Percentiles rank a stretch among this genome's conserved stretches.
phyloP scores from a whole-genome alignment of 1,140 invertebrate species.

The Zaprionus vittiger region DNA sequence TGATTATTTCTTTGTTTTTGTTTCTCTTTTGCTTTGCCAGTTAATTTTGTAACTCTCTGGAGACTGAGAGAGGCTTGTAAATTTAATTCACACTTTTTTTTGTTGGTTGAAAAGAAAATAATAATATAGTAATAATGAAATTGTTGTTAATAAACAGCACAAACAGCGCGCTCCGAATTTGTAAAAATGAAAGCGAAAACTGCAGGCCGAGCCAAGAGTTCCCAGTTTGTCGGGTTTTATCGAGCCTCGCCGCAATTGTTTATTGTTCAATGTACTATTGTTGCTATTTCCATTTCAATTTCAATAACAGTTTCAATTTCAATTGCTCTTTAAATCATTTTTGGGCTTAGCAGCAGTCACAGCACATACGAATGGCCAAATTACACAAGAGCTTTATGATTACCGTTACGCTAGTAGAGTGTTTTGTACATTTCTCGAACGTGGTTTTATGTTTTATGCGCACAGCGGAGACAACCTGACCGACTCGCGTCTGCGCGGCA shows the following conservation, averaged over 20 bases:
- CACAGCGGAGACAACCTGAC: constrained; percentile 56
- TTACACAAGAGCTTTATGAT: constrained; percentile 35
- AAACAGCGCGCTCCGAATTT: constrained; percentile 54
- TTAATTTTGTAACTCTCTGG: constrained; percentile 18
- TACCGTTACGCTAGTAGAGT: constrained; percentile 5
- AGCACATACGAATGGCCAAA: constrained; percentile 69
- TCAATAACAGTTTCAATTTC: constrained; percentile 16
- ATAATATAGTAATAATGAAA: constrained; percentile 28
- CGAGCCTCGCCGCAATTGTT: not conserved
- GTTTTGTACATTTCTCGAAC: constrained; percentile 24
- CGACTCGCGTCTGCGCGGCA: constrained; percentile 52
- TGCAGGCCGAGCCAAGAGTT: constrained; percentile 7
- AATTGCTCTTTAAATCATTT: constrained; percentile 4
- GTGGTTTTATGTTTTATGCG: constrained; percentile 31
- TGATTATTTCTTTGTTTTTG: constrained; percentile 49
- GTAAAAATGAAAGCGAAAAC: constrained; percentile 68
- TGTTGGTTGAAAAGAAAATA: not conserved
- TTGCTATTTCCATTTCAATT: constrained; percentile 31
- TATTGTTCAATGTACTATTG: constrained; percentile 49
- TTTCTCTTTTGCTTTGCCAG: constrained; percentile 16
- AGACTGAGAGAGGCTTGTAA: constrained; percentile 21
- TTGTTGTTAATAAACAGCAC: constrained; percentile 62
- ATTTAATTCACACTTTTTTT: constrained; percentile 59
- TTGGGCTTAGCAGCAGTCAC: constrained; percentile 5
- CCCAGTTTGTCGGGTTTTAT: constrained; percentile 14